Evolutionary conservation across 2,797 vertebrate species (phyloP).

Genomic region (Setipinna tenuifilis): DNA sequence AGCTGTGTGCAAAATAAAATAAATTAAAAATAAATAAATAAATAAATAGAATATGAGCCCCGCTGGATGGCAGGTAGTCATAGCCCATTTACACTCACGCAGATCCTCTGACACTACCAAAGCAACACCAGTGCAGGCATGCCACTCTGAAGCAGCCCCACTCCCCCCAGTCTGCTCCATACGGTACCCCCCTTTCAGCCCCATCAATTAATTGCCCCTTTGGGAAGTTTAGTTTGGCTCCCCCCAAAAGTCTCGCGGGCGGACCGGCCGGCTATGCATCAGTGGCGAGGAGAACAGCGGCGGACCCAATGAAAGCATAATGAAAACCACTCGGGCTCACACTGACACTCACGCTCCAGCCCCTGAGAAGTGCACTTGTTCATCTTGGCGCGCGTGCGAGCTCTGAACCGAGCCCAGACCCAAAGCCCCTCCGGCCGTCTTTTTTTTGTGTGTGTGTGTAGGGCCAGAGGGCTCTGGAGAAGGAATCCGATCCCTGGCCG

Average conservation of each 20-base stretch:
- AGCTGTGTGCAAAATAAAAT: background rate
- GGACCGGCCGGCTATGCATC: background rate
- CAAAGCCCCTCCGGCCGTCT: conserved; percentile 58
- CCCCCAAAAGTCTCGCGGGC: background rate
- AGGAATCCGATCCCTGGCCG: conserved; percentile 59
- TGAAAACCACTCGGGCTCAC: background rate
- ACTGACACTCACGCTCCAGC: too few relatives aligned
- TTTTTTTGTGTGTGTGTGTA: too few relatives aligned
- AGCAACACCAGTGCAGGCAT: background rate
- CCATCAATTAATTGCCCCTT: conserved; percentile 7
- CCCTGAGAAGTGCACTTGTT: conserved; percentile 10
- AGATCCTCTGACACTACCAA: background rate
- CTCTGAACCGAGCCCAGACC: conserved; percentile 29
- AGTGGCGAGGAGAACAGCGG: background rate
- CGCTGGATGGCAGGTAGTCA: background rate
- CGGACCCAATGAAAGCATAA: background rate
- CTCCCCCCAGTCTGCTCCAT: too few relatives aligned
- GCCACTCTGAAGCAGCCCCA: background rate
- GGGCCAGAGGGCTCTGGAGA: conserved; percentile 54
- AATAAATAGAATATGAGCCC: too few relatives aligned
- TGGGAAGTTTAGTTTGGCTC: background rate
- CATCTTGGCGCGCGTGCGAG: conserved; percentile 48
- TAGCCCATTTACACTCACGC: background rate
- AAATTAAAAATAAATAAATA: background rate
- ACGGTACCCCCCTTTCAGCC: background rate